Conservation (phyloP, 2,888 invertebrate genomes). For the Halictus ligatus region DNA sequence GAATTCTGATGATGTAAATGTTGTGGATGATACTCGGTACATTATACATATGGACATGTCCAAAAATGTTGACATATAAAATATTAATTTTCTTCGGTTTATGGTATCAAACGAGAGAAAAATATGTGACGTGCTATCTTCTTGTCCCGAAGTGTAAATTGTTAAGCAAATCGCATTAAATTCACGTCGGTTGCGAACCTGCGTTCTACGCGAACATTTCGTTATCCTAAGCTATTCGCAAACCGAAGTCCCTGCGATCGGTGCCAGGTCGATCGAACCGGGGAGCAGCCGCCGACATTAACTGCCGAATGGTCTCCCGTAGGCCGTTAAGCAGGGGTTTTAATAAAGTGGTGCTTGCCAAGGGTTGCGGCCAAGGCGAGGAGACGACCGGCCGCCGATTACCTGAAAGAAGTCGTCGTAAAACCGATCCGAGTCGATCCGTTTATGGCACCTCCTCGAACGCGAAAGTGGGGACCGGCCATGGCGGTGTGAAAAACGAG, state of each 20-base stretch:
- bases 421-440: slow-evolving; percentile 51
- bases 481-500: slow-evolving; percentile 46
- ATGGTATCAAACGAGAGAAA: no score
- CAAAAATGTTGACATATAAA: no score
- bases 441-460: slow-evolving; percentile 48
- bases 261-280: neutral
- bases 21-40: no score
- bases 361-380: slow-evolving; percentile 8
- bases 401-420: slow-evolving; percentile 59
- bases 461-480: slow-evolving; percentile 39
- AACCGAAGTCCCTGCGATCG: neutral
- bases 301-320: neutral
- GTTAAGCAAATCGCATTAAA: no score
- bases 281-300: neutral
- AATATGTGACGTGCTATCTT: no score
- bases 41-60: no score
- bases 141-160: no score
- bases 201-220: neutral
- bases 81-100: no score
- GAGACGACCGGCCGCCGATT: slow-evolving; percentile 44
- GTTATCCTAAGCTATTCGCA: neutral
- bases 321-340: neutral
- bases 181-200: no score
- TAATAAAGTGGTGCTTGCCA: slow-evolving; percentile 27
- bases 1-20: no score